Evolutionary conservation across 2,113 vertebrate species (phyloP).

Genomic region (Capra hircus): DNA sequence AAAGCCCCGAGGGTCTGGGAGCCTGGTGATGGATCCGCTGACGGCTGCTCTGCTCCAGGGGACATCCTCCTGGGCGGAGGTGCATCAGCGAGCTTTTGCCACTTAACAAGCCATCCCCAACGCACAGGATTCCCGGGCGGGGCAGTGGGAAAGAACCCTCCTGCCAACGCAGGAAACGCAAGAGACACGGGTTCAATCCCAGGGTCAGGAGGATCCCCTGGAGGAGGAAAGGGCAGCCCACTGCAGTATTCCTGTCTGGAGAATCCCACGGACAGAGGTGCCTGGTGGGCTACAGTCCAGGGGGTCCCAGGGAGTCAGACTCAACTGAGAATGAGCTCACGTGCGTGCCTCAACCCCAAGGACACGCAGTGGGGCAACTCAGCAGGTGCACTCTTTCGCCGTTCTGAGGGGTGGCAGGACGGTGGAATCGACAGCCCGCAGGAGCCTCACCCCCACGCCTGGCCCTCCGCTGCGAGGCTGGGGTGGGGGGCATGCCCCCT

Average conservation of each 20-base stretch:
- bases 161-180: not conserved
- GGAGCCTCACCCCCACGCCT: not conserved
- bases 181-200: not conserved
- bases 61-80: not conserved
- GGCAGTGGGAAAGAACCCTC: not conserved
- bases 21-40: not conserved
- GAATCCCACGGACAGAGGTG: not conserved
- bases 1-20: not conserved
- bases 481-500: rapidly evolving
- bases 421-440: not conserved
- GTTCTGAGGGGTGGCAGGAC: not conserved
- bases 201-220: not conserved
- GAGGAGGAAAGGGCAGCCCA: not conserved
- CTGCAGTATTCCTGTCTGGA: not conserved
- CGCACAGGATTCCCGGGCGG: rapidly evolving
- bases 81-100: not conserved
- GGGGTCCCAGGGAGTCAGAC: not conserved
- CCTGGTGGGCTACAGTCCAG: not conserved
- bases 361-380: not conserved
- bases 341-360: not conserved
- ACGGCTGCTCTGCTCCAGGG: not conserved
- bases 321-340: not conserved
- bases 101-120: not conserved
- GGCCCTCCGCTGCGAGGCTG: not conserved
- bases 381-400: not conserved